Conservation (phyloP, 2,888 invertebrate genomes). For the Drosophila leonis region DNA sequence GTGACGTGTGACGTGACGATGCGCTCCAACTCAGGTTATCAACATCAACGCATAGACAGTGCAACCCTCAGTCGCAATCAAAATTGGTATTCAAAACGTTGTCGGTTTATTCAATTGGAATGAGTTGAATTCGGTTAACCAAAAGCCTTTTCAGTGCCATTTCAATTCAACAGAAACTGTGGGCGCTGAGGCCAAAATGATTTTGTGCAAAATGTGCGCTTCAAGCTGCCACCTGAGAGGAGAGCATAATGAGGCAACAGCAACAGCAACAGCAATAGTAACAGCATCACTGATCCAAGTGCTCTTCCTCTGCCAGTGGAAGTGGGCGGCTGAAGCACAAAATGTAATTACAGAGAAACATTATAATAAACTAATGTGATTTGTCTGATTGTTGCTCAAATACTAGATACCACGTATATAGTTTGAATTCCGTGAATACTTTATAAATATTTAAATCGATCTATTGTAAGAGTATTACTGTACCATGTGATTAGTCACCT, state of each 20-base stretch:
- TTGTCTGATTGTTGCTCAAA: not conserved
- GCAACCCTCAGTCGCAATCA: conserved; percentile 8
- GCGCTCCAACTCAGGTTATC: not conserved
- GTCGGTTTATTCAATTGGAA: conserved; percentile 61
- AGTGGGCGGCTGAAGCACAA: conserved; percentile 35
- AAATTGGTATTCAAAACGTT: conserved; percentile 36
- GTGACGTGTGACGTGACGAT: not conserved
- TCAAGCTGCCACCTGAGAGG: conserved; percentile 58
- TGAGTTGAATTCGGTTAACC: conserved; percentile 66
- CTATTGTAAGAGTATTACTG: not conserved
- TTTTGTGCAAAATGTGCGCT: conserved; percentile 47
- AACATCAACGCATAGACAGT: conserved; percentile 7
- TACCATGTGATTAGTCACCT: not conserved
- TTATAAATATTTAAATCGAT: not conserved
- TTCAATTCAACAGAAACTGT: conserved; percentile 56
- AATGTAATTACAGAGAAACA: conserved; percentile 45
- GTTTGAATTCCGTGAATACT: not conserved
- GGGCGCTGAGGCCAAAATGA: conserved; percentile 35
- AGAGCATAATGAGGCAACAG: conserved; percentile 55
- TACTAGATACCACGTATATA: conserved; percentile 15
- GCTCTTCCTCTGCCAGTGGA: conserved; percentile 16
- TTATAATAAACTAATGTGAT: conserved; percentile 25
- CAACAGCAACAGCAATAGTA: conserved; percentile 34
- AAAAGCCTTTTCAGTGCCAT: conserved; percentile 64
- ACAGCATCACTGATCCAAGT: conserved; percentile 48